Evolutionary conservation across 1,140 invertebrate genomes (phyloP).

Genomic region (Dinothrombium tinctorium): DNA sequence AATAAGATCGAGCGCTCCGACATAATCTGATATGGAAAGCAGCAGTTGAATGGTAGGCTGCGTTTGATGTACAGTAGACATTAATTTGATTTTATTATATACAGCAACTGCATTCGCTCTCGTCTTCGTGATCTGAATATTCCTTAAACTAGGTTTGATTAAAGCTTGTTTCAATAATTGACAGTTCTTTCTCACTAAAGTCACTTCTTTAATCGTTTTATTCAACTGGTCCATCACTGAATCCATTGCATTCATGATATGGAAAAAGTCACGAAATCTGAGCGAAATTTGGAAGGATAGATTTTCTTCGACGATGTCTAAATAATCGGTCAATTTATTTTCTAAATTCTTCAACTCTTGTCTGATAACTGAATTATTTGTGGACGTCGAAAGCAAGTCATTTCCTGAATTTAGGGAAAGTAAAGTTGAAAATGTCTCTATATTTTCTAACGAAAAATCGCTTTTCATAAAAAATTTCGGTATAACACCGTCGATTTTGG

Average conservation of each 20-base stretch:
- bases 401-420: conserved; percentile 31
- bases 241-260: conserved; percentile 89
- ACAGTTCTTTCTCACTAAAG: conserved; percentile 7
- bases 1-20: conserved; percentile 87
- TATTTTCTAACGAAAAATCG: conserved; percentile 51
- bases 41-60: conserved; percentile 65
- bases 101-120: conserved; percentile 12
- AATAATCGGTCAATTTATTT: conserved; percentile 49
- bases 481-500: conserved; percentile 2
- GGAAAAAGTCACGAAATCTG: conserved; percentile 85
- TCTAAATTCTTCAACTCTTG: neutral
- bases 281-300: conserved; percentile 86
- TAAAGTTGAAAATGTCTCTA: conserved; percentile 60
- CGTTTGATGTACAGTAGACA: conserved; percentile 87
- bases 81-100: conserved; percentile 41
- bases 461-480: conserved; percentile 30
- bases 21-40: conserved; percentile 85
- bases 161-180: conserved; percentile 20
- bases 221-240: conserved; percentile 66
- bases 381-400: conserved; percentile 18
- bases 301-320: conserved; percentile 83
- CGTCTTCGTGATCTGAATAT: conserved; percentile 7
- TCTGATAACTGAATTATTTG: conserved; percentile 23
- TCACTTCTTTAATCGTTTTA: conserved; percentile 48
- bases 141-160: conserved; percentile 27